Evolutionary conservation across 2,888 invertebrate genomes (phyloP).

Genomic region (Flexamia atlantica): DNA sequence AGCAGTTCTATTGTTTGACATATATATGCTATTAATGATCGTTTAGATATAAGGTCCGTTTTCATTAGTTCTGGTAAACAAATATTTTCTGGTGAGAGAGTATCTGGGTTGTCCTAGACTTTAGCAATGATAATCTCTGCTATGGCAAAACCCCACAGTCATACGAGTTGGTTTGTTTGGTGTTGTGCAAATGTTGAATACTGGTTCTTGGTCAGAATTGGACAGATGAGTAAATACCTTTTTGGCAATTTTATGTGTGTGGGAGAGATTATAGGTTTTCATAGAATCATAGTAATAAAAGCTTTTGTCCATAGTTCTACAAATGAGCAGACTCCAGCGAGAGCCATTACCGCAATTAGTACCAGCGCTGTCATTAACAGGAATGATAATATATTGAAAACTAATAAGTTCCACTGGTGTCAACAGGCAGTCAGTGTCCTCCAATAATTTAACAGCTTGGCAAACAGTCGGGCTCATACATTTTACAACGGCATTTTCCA

Average conservation of each 20-base stretch:
- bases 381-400: not conserved
- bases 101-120: not conserved
- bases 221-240: not conserved
- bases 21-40: not conserved
- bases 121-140: not conserved
- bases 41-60: not conserved
- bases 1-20: not conserved
- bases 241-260: not conserved
- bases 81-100: not conserved
- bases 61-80: not conserved
- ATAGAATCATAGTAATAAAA: constrained; percentile 4
- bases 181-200: not conserved
- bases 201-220: not conserved
- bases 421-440: not conserved
- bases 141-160: constrained; percentile 20
- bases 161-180: constrained; percentile 1
- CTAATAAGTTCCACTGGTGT: not conserved
- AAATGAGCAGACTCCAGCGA: constrained; percentile 25
- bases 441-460: not conserved
- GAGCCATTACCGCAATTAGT: not conserved
- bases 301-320: not conserved
- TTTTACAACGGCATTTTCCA: not conserved
- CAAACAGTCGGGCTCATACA: not conserved
- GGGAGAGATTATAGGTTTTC: not conserved
- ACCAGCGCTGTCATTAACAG: not conserved